Base-by-base conservation (phyloP, 2,888 invertebrate genomes). In the Lasioglossum malachurum region DNA sequence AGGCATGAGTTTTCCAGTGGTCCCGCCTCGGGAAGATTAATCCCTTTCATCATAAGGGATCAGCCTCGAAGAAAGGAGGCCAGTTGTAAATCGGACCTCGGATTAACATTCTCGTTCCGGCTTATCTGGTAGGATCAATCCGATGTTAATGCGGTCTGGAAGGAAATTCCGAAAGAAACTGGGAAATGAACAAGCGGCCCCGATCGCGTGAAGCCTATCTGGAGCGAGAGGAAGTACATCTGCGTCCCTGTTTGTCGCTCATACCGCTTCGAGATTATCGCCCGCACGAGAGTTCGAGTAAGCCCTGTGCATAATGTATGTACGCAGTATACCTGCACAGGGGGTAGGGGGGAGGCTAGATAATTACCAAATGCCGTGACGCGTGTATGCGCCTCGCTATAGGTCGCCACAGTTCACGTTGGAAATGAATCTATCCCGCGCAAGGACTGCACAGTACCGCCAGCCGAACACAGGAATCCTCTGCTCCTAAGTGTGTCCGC, bases 301-400 rank as follows among this genome's bases (percentile, higher is more conserved):
- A 79, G n/a, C 41, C 38, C 41, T 41, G 73, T 80, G 60, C 78
- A 78, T 89, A 82, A 83, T 80, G 83, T 67, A 76, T 76, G 82
- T 77, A 75, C 75, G 75, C 53, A 35, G 38, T 78, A 77, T 82
- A 80, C 69, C 57, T 71, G 60, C 77, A 78, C 78, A 75, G 71
- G 74, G n/a, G n/a, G 4, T 0, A n/a, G 53, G 57, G n/a, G 0
- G 57, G 12, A 12, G 77, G 78, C 74, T 74, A 87, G 84, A 85
- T 92, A 90, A 92, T 92, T 88, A 89, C 85, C 85, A 80, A 92
- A 92, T 90, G 89, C 83, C 92, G 89, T 89, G 92, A 89, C 88
- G 75, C 79, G 81, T 72, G 75, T 89, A 81, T 80, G 80, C 78
- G 67, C 67, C 64, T 7, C 44, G 35, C 53, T 69, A 64, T 67